These are phyloP conservation scores for Pseudorectes ferrugineus DNA, from an alignment of 2,113 vertebrate species.

Conservation along the genomic window DNA sequence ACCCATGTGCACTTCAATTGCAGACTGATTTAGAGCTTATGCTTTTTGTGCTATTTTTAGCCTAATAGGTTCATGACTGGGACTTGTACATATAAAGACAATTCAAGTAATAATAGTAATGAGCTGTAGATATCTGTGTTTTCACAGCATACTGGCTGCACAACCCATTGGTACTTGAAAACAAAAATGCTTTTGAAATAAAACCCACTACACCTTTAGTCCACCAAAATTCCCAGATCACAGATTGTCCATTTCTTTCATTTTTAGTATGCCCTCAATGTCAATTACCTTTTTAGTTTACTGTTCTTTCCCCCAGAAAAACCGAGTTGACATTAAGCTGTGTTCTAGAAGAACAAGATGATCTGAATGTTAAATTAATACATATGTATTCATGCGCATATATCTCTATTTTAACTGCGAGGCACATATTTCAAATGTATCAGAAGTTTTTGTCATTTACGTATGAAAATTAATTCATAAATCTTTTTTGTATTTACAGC, in stretches of 20 bases:
- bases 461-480: conserved; percentile 74
- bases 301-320: not conserved
- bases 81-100: not conserved
- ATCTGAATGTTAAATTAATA: conserved; percentile 35
- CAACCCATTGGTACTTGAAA: not conserved
- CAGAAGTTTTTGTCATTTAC: conserved; percentile 62
- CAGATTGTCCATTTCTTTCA: not conserved
- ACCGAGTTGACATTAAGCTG: conserved; percentile 22
- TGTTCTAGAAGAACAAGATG: not conserved
- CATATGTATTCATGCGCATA: not conserved
- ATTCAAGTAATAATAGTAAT: not conserved
- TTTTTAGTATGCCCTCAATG: not conserved
- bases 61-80: not conserved
- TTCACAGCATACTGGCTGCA: not conserved
- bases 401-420: conserved; percentile 38
- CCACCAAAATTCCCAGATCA: not conserved
- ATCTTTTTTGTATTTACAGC: conserved; percentile 67
- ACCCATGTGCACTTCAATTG: not conserved
- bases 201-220: not conserved
- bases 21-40: not conserved
- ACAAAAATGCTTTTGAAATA: not conserved
- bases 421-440: conserved; percentile 41
- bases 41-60: not conserved
- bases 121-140: not conserved
- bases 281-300: conserved; percentile 43